Base-by-base conservation (phyloP, 2,888 invertebrate genomes). In the Lordiphosa andalusiaca region DNA sequence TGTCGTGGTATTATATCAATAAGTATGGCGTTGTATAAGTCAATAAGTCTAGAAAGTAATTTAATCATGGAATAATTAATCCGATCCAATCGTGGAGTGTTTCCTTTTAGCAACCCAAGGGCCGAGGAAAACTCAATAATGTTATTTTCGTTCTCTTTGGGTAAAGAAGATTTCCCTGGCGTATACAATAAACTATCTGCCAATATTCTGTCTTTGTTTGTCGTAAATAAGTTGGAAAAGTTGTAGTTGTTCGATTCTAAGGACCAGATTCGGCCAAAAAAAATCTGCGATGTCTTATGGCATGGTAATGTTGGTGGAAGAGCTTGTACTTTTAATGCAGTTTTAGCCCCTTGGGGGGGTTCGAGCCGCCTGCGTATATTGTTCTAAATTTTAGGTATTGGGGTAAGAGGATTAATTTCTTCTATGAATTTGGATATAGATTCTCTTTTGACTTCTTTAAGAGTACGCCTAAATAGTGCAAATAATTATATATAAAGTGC, bases 1-100 rank as follows among this genome's bases (percentile, higher is more conserved):
- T 37, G 37, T 13, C 4, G 37, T 37, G n/a, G 37, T 37, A 12
- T 37, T 4, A 23, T 16, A 1, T 16, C 16, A 16, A 1, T 16
- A 16, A 16, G 16, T 16, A 16, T 16, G 1, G 16, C 2, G 16
- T 16, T 16, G 16, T 16, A 16, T 16, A 16, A 16, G 16, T 16
- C 16, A 2, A 16, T 16, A 1, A 1, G 1, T 16, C 16, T 16
- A 16, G 16, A 2, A 16, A 1, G 16, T 16, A 2, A 16, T 16
- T 16, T 16, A 16, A 16, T 16, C 16, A 16, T 16, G 16, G 16
- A 16, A 16, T 16, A 16, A 16, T 16, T 16, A 16, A 16, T 16
- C 12, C 13, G 39, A 16, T 39, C 39, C 39, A 39, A 39, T 1
- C 39, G 19, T 39, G 39, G 39, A 9, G 39, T 39, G 39, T 39